Percentiles rank a stretch among this genome's conserved stretches.
Evolutionary conservation across 2,113 vertebrate species (phyloP).

Genomic region (Colius striatus): DNA sequence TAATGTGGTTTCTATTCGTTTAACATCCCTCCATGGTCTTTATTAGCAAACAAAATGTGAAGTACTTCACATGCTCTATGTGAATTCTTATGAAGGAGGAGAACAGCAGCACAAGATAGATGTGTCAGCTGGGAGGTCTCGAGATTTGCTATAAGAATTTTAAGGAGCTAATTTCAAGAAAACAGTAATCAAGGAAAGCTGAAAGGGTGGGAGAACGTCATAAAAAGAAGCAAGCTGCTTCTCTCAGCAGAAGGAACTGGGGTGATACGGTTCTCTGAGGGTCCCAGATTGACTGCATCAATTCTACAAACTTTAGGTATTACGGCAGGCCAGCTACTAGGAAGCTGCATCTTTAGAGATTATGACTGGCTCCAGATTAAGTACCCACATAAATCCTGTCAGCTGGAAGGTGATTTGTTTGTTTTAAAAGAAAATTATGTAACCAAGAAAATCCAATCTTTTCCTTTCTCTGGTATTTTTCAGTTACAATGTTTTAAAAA

Average conservation of each 20-base stretch:
- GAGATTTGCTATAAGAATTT: conserved; percentile 41
- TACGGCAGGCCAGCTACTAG: background rate
- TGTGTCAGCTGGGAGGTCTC: conserved; percentile 36
- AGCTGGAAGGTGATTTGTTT: conserved; percentile 9
- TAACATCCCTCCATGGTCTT: conserved; percentile 45
- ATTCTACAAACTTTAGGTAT: background rate
- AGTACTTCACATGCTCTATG: background rate
- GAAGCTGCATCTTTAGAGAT: background rate
- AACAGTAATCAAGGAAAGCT: conserved; percentile 32
- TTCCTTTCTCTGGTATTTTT: background rate
- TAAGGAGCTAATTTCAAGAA: conserved; percentile 54
- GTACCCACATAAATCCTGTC: conserved; percentile 10
- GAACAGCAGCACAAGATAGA: conserved; percentile 16
- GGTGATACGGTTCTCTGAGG: background rate
- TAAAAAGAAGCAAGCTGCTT: conserved; percentile 14
- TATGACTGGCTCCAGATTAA: background rate
- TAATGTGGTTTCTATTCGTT: conserved; percentile 1
- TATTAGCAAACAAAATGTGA: conserved; percentile 55
- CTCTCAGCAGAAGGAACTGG: background rate
- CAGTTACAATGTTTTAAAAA: background rate
- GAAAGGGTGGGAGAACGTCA: background rate
- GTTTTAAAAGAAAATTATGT: conserved; percentile 15
- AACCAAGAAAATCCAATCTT: background rate
- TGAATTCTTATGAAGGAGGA: conserved; percentile 45
- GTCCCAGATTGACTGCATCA: background rate